Evolutionary conservation across 2,888 invertebrate species (phyloP), one percentile per base, ranked within the genome.

Genomic region (Drosophila rellima): DNA sequence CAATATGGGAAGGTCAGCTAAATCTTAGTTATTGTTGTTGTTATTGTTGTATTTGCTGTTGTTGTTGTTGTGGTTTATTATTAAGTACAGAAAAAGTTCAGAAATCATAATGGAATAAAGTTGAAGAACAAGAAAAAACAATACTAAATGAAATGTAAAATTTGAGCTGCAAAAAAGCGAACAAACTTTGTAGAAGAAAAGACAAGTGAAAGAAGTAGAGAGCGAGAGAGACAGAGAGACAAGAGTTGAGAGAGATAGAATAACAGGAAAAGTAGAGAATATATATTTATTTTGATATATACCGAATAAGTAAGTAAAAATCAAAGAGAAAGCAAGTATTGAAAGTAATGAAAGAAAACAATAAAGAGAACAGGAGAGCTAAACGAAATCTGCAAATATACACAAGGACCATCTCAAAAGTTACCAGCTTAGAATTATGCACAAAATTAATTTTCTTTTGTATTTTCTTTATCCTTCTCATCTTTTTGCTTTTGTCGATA

Each of bases 321-420:
- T 47, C 0, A 45, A 71, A 37, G 37, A 51, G 50, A 51, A 35
- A 50, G 31, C 23, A 59, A 51, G 35, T 31, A n/a, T 20, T 3
- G 29, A 54, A 65, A 50, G 17, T 29, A 47, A 48, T 45, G 18
- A 37, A 37, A 52, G 62, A 7, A 56, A 17, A 50, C 6, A 33
- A 44, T 54, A 45, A 76, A 48, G 47, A 63, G 42, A 65, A 47
- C 52, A 59, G 60, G 62, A 68, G 56, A 65, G 64, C 47, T 45
- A 59, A 71, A 60, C 67, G 44, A 70, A 76, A 75, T 63, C 81
- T 89, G 89, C 90, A 88, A 91, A 90, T 92, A 88, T 91, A 91
- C 90, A 92, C 95, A 96, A 96, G 96, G 96, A 96, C 96, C 96
- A 96, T 96, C 96, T 96, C 96, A 96, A 96, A 96, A 96, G 96